These are phyloP conservation scores for Melopsittacus undulatus DNA, from an alignment of 2,797 vertebrate genomes.

Conservation along the genomic window DNA sequence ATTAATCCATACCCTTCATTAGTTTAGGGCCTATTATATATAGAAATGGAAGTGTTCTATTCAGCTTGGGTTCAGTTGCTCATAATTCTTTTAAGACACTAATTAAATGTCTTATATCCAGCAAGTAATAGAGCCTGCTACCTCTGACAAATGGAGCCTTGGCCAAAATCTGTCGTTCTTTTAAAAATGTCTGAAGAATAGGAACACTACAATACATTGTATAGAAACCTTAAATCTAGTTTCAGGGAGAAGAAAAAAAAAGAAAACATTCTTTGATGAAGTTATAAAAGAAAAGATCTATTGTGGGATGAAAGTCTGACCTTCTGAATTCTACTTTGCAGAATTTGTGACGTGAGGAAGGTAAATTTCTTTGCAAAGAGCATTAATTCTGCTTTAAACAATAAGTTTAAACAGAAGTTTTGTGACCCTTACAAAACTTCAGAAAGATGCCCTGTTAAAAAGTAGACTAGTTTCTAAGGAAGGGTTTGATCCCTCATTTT, in stretches of 20 bases:
- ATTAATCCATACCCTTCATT: conserved; percentile 20
- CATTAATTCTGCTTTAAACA: conserved; percentile 36
- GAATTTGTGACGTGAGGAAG: background rate
- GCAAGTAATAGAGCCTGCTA: conserved; percentile 44
- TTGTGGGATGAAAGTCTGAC: conserved; percentile 23
- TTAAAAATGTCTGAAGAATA: conserved; percentile 47
- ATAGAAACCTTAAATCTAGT: conserved; percentile 45
- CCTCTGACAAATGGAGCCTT: conserved; percentile 49
- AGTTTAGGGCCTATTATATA: conserved; percentile 33
- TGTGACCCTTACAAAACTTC: background rate
- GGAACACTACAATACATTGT: conserved; percentile 3
- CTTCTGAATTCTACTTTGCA: conserved; percentile 12
- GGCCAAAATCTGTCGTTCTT: conserved; percentile 33
- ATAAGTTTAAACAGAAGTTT: background rate
- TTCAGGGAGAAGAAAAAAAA: background rate
- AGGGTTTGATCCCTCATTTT: background rate
- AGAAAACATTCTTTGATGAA: conserved; percentile 7
- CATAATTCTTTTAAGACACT: conserved; percentile 60
- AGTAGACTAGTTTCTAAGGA: background rate
- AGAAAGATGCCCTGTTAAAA: background rate
- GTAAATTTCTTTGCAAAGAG: conserved; percentile 5
- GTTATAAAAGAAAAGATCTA: conserved; percentile 32
- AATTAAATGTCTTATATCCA: conserved; percentile 63
- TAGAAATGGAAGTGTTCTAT: conserved; percentile 45
- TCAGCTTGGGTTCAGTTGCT: conserved; percentile 34